A percentile compares a stretch with the other conserved stretches of the same genome.
These are phyloP conservation scores for Helleia helle DNA, from an alignment of 2,888 invertebrate species.

Conservation along the genomic window DNA sequence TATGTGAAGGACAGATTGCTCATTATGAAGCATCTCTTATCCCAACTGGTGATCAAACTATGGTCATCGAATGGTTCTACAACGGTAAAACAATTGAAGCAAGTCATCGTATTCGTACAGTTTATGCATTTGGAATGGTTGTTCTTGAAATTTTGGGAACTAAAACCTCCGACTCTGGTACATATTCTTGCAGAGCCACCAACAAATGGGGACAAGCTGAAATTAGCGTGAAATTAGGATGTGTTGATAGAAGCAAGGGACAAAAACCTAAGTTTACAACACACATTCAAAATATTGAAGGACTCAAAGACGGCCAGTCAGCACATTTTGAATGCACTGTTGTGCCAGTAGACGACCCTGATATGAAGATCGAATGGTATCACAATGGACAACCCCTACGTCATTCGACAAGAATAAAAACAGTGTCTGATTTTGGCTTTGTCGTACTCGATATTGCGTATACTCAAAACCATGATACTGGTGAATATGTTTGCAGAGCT, in stretches of 20 bases:
- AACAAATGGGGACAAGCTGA: conserved; percentile 93
- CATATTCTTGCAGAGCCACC: conserved; percentile 90
- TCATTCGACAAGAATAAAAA: conserved; percentile 92
- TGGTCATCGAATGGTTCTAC: conserved; percentile 97
- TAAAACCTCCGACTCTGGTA: conserved; percentile 93
- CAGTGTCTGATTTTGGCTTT: conserved; percentile 95
- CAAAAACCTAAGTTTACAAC: conserved; percentile 92
- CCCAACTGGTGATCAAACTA: conserved; percentile 94
- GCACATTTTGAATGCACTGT: conserved; percentile 97
- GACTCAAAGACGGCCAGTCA: conserved; percentile 92
- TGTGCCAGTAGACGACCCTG: conserved; percentile 94
- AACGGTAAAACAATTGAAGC: conserved; percentile 92
- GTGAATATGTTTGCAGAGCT: conserved; percentile 94
- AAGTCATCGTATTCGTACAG: conserved; percentile 92
- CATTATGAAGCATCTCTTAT: conserved; percentile 98
- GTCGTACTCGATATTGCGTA: conserved; percentile 96
- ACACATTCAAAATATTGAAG: conserved; percentile 87
- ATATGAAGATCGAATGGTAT: conserved; percentile 97
- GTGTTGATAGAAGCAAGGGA: conserved; percentile 87
- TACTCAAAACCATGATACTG: conserved; percentile 92
- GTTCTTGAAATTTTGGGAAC: conserved; percentile 96
- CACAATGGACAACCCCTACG: conserved; percentile 93
- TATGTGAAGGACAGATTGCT: conserved; percentile 96
- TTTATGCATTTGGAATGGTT: conserved; percentile 98
- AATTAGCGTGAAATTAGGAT: conserved; percentile 86